These are phyloP conservation scores for Cryptophagus acutangulus DNA, from an alignment of 2,888 invertebrate genomes.

Conservation along the genomic window DNA sequence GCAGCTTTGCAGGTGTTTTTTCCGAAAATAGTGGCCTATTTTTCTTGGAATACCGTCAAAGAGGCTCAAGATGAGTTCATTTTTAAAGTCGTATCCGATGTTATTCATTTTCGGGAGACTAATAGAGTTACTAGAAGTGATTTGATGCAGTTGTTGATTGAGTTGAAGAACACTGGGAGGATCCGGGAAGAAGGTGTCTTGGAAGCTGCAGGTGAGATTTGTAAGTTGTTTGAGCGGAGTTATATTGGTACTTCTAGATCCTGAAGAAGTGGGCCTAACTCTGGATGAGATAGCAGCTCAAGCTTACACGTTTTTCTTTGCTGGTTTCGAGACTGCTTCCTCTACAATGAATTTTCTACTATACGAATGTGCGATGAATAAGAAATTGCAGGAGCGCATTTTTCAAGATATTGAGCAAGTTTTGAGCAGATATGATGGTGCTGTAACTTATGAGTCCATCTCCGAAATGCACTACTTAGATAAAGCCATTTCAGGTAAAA, in stretches of 20 bases:
- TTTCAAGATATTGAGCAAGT: conserved; percentile 39
- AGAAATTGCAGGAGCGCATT: conserved; percentile 37
- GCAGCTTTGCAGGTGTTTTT: conserved; percentile 14
- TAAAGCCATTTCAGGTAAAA: conserved; percentile 38
- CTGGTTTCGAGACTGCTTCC: conserved; percentile 44
- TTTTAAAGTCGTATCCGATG: conserved; percentile 34
- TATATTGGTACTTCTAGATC: no score
- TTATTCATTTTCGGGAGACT: conserved; percentile 35
- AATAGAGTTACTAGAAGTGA: conserved; percentile 36
- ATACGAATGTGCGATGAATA: conserved; percentile 40
- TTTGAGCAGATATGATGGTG: conserved; percentile 27
- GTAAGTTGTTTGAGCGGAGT: background rate
- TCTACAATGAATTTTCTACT: conserved; percentile 43
- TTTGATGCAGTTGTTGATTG: conserved; percentile 39
- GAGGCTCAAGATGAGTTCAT: conserved; percentile 35
- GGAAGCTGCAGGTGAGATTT: background rate
- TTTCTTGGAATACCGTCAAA: conserved; percentile 14
- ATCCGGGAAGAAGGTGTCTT: background rate
- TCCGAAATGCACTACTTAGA: conserved; percentile 45
- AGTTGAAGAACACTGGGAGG: conserved; percentile 30
- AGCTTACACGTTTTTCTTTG: conserved; percentile 43
- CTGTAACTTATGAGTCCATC: conserved; percentile 41
- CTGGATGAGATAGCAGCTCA: conserved; percentile 41
- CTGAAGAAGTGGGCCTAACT: background rate
- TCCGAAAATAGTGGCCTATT: conserved; percentile 13